These are phyloP conservation scores for Lordiphosa stackelbergi DNA, from an alignment of 1,140 invertebrate species.

Conservation along the genomic window DNA sequence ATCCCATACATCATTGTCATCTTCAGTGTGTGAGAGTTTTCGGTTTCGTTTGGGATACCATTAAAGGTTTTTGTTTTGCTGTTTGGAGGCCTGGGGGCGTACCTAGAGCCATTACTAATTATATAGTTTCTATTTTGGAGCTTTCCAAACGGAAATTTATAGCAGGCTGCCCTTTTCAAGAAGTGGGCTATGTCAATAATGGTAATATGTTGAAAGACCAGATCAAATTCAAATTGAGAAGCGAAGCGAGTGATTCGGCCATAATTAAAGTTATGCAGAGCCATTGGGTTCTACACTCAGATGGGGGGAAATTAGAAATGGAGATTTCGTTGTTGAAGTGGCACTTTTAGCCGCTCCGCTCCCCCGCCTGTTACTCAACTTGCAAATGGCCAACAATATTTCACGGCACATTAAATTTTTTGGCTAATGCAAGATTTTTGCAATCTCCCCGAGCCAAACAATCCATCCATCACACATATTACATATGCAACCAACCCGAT, in stretches of 20 bases:
- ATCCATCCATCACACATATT: conserved; percentile 12
- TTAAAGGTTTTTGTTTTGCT: conserved; percentile 12
- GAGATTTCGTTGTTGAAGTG: too few relatives aligned
- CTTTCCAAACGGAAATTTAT: conserved; percentile 50
- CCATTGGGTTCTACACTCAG: too few relatives aligned
- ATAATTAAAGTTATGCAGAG: conserved; percentile 1
- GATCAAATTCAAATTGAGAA: conserved; percentile 28
- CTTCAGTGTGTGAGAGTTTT: conserved; percentile 55
- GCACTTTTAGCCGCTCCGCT: neutral
- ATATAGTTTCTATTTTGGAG: conserved; percentile 48
- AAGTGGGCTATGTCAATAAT: conserved; percentile 43
- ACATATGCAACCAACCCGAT: conserved; percentile 8
- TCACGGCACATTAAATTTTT: conserved; percentile 16
- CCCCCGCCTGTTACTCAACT: conserved; percentile 7
- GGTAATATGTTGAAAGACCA: conserved; percentile 27
- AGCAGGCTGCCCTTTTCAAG: conserved; percentile 15
- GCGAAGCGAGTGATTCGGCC: conserved; percentile 20
- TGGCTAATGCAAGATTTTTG: neutral
- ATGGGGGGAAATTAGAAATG: neutral
- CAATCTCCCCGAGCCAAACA: conserved; percentile 8
- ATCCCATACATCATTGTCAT: conserved; percentile 58
- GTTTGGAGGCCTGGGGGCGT: conserved; percentile 37
- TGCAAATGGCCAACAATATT: neutral
- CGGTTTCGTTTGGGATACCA: conserved; percentile 44
- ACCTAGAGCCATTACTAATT: conserved; percentile 56